Evolutionary conservation across 2,888 invertebrate genomes (phyloP), one percentile per base, ranked within the genome.

Genomic region (Pristionchus exspectatus): DNA sequence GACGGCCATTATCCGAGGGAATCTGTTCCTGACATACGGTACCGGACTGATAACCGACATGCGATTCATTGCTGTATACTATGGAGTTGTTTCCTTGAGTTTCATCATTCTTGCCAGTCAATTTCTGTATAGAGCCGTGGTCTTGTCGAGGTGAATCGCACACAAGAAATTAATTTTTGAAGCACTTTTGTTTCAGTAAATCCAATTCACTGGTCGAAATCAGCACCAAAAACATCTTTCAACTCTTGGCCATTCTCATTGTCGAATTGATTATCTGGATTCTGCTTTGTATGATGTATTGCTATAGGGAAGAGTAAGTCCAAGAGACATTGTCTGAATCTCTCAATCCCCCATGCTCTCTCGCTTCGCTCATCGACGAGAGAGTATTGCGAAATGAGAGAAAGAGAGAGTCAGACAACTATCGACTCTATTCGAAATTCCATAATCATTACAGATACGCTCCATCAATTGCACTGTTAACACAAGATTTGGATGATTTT

Each of bases 11-110:
- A 9, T 77, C 0, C 16, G 77, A 10, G 38, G 12, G 7, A 83
- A 54, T 54, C 24, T 44, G 18, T 30, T 83, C 56, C n/a, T 83
- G 1, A 56, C 56, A 1, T 83, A 83, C 56, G 83, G 83, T 21
- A 54, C 54, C 21, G 83, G 83, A 50, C 27, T n/a, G 30, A 83
- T 83, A 14, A 18, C 54, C 4, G 83, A 54, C 21, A 30, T 56
- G 27, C 14, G 54, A 14, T 54, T 56, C 2, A 56, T 83, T 21
- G 33, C 83, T 18, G n/a, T 54, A 2, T 83, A 83, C 24, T 83
- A 56, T 30, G 83, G 83, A 56, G 83, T 83, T 5, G 83, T 56
- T n/a, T 56, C 83, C 27, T 30, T 83, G 54, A 83, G 83, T 24
- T 83, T 83, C 30, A 38, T 83, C 83, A 83, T 83, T 16, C 27